These are phyloP conservation scores for Goniozus legneri DNA, from an alignment of 1,140 invertebrate species.

Conservation along the genomic window DNA sequence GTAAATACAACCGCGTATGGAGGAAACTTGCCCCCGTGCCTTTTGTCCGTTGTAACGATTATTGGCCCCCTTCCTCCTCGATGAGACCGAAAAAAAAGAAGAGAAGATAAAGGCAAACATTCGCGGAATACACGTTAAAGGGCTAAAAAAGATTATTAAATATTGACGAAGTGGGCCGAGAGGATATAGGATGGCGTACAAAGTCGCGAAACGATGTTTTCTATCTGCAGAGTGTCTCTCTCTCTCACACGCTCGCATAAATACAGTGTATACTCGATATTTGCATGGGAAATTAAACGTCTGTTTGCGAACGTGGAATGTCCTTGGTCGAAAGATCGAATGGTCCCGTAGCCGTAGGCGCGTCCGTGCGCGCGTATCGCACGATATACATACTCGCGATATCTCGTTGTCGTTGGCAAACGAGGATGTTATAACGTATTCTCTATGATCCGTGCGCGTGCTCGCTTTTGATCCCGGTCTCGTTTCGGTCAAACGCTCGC, in stretches of 20 bases:
- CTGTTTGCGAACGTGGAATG: constrained; percentile 37
- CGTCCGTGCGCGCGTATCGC: constrained; percentile 7
- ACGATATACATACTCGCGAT: constrained; percentile 29
- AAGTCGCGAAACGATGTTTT: constrained; percentile 20
- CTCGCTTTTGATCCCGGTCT: constrained; percentile 9
- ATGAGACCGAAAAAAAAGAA: too few species aligned
- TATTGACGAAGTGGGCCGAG: constrained; percentile 14
- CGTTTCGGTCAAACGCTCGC: constrained; percentile 12
- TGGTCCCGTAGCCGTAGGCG: constrained; percentile 25
- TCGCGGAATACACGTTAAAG: too few species aligned
- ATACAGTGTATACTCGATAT: constrained; percentile 26
- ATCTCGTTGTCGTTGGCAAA: constrained; percentile 19
- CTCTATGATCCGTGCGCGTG: constrained; percentile 36
- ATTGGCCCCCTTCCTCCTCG: too few species aligned
- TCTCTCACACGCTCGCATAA: too few species aligned
- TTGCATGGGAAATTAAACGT: constrained; percentile 45
- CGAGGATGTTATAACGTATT: constrained; percentile 34
- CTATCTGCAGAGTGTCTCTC: constrained; percentile 5
- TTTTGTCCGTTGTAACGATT: too few species aligned
- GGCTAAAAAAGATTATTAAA: constrained; percentile 16
- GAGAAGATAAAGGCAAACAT: too few species aligned
- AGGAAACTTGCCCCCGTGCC: too few species aligned
- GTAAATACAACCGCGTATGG: too few species aligned
- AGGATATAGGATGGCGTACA: too few species aligned
- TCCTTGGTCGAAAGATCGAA: constrained; percentile 28